Evolutionary conservation across 1,140 invertebrate genomes (phyloP).

Genomic region (Camponotus vicinus): DNA sequence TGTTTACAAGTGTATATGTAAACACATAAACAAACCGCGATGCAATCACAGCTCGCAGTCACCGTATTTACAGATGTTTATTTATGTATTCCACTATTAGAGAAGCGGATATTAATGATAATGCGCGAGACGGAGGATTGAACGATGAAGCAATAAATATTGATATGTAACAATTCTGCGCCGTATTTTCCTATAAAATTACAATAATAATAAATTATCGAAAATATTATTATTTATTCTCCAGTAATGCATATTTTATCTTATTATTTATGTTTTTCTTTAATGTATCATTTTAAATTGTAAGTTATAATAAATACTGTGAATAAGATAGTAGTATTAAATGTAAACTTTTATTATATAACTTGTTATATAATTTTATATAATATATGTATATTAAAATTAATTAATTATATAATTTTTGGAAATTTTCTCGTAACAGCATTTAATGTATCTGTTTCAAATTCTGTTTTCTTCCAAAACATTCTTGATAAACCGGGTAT

Average conservation of each 20-base stretch:
- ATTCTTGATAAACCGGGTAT: not conserved
- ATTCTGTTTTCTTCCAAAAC: not conserved
- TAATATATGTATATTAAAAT: too few relatives aligned
- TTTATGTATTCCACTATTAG: slow-evolving; percentile 57
- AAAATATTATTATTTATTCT: slow-evolving; percentile 8
- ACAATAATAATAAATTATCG: not conserved
- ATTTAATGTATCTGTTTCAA: not conserved
- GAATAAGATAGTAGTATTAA: too few relatives aligned
- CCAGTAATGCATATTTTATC: not conserved
- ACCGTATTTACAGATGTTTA: slow-evolving; percentile 53
- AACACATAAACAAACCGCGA: slow-evolving; percentile 35
- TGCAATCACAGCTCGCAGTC: slow-evolving; percentile 19
- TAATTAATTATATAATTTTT: not conserved
- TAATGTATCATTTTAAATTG: not conserved
- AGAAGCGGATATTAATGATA: slow-evolving; percentile 49
- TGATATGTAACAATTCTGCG: slow-evolving; percentile 36
- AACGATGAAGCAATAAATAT: slow-evolving; percentile 45
- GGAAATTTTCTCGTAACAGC: not conserved
- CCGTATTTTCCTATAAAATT: slow-evolving; percentile 32
- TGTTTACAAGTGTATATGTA: not conserved
- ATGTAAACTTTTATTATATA: not conserved
- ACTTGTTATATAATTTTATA: too few relatives aligned
- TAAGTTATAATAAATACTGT: slow-evolving; percentile 11
- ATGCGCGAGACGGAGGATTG: slow-evolving; percentile 19
- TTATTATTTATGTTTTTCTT: not conserved